Evolutionary conservation across 2,797 vertebrate species (phyloP).

Genomic region (Vultur gryphus): DNA sequence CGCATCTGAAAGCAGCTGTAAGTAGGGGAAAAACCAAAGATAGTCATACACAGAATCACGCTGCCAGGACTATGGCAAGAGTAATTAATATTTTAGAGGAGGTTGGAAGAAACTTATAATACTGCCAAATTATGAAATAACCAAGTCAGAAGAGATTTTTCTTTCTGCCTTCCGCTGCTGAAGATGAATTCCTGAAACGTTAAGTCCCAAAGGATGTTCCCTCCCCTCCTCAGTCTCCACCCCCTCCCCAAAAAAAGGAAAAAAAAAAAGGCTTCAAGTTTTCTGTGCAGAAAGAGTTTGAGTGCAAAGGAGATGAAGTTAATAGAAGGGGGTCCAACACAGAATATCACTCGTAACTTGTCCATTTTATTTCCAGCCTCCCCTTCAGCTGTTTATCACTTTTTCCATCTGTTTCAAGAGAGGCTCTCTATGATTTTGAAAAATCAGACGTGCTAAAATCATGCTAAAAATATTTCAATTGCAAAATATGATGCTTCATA

Average conservation of each 20-base stretch:
- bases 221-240: not conserved
- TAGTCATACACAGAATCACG: not conserved
- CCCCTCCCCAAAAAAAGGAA: accelerated
- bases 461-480: conserved; percentile 53
- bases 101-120: not conserved
- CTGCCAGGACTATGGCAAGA: not conserved
- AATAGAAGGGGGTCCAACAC: not conserved
- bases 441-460: conserved; percentile 2
- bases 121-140: conserved; percentile 23
- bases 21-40: not conserved
- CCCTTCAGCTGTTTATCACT: conserved; percentile 7
- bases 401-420: conserved; percentile 20
- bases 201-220: not conserved
- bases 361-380: not conserved
- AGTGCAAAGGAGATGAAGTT: not conserved
- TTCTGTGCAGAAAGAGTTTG: not conserved
- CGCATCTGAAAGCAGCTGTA: not conserved
- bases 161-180: not conserved
- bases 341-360: not conserved
- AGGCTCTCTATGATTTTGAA: not conserved
- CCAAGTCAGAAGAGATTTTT: not conserved
- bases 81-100: conserved; percentile 22
- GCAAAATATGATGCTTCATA: conserved; percentile 34
- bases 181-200: not conserved
- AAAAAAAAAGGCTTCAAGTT: not conserved